Evolutionary conservation across 2,888 invertebrate species (phyloP), one percentile per base, ranked within the genome.

Genomic region (Ochropacha duplaris): DNA sequence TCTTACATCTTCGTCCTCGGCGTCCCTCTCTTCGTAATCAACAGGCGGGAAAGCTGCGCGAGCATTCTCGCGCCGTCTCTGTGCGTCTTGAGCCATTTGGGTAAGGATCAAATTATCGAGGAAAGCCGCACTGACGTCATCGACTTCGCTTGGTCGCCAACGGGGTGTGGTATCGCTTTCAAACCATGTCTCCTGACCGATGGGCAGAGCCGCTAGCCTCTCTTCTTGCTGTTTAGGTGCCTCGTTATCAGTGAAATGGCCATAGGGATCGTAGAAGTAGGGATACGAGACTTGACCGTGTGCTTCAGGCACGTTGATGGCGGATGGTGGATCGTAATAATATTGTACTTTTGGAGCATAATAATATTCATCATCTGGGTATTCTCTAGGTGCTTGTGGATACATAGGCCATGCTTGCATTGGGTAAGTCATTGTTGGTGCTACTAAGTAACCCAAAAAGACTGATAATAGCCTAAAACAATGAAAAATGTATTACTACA

Each of bases 101-200:
- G 95, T 94, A 64, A 95, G 90, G 69, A 95, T 95, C 62, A 95
- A 86, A 77, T 95, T 95, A 74, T 95, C 94, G 57, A 96, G 88
- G 79, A 95, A 95, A 54, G 95, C 94, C 57, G 94, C 94, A 78
- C 94, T 95, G 78, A 90, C 93, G 81, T 87, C 92, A 83, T 93
- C 93, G 50, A 87, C 83, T 61, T 90, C 88, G 71, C 82, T 90
- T 56, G 86, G 74, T 57, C 85, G 87, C 90, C 89, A 93, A 64
- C 81, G 87, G 57, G 88, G 87, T 60, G 83, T 77, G 56, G 84
- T 75, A 62, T 94, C 94, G 64, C 92, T 94, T 77, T 95, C 95
- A 66, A 94, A 95, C 90, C 94, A 94, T 16, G 94, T 94, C 78
- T 95, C 95, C 73, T 95, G 95, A n/a, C 95, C 95, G 26, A 95